Conservation (phyloP, 92 coral and sea anemone species). For the Parazoanthus swiftii region DNA sequence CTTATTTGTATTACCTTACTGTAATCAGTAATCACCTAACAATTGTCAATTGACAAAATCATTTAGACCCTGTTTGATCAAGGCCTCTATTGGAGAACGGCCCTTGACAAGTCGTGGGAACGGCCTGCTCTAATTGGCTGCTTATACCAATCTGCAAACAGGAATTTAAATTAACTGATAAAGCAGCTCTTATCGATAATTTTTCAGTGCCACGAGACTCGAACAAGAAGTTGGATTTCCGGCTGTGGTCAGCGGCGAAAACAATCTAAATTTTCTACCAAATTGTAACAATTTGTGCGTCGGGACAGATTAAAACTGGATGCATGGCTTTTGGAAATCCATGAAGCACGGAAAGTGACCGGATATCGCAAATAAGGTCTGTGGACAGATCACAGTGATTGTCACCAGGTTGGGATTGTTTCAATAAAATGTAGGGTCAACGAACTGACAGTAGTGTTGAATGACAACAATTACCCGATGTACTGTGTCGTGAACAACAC, state of each 20-base stretch:
- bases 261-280: background rate
- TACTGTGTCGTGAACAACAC: slow-evolving; percentile 23
- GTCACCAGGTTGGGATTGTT: slow-evolving; percentile 29
- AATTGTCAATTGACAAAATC: slow-evolving; percentile 47
- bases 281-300: background rate
- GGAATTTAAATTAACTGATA: slow-evolving; percentile 46
- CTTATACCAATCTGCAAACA: slow-evolving; percentile 39
- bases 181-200: slow-evolving; percentile 35
- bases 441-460: slow-evolving; percentile 1
- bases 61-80: slow-evolving; percentile 57
- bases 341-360: background rate
- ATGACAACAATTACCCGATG: background rate
- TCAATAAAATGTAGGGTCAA: slow-evolving; percentile 13
- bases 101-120: slow-evolving; percentile 90
- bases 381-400: slow-evolving; percentile 5
- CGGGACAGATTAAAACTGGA: too few species aligned
- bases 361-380: slow-evolving; percentile 14
- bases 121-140: slow-evolving; percentile 67
- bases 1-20: slow-evolving; percentile 37
- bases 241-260: slow-evolving; percentile 20
- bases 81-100: slow-evolving; percentile 61
- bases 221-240: slow-evolving; percentile 27
- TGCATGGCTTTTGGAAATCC: background rate
- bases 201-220: slow-evolving; percentile 35
- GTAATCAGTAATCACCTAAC: slow-evolving; percentile 41